These are phyloP conservation scores for Cryptosula pallasiana DNA, from an alignment of 2,888 invertebrate species.

Conservation along the genomic window DNA sequence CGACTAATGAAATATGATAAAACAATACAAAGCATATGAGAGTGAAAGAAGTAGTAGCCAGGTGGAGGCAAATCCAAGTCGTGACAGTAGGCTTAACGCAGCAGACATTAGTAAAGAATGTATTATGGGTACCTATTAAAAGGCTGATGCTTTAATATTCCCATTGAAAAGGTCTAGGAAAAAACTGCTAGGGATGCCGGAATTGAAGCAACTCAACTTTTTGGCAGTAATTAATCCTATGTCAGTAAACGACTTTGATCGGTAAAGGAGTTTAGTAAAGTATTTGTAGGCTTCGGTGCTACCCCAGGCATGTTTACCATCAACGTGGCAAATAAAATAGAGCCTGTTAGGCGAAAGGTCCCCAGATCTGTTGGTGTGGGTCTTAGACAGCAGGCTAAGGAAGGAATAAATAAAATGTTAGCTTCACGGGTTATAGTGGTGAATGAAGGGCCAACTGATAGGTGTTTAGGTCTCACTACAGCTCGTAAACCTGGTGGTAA, in stretches of 20 bases:
- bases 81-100: too few relatives aligned
- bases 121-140: too few relatives aligned
- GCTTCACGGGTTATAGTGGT: neutral
- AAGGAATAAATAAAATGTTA: neutral
- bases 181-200: neutral
- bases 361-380: neutral
- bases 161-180: neutral
- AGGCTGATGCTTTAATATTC: neutral
- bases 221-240: neutral
- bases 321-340: neutral
- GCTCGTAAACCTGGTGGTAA: constrained; percentile 5
- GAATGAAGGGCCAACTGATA: neutral
- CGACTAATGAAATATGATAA: too few relatives aligned
- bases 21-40: too few relatives aligned
- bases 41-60: too few relatives aligned
- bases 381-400: neutral
- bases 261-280: neutral
- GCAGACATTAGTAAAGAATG: too few relatives aligned
- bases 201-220: neutral
- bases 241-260: neutral
- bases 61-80: too few relatives aligned
- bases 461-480: neutral
- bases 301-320: neutral
- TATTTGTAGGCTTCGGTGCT: neutral
- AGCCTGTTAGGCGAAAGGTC: neutral